phyloP scores from a whole-genome alignment of 1,140 invertebrate genomes.

The Colletes latitarsis region DNA sequence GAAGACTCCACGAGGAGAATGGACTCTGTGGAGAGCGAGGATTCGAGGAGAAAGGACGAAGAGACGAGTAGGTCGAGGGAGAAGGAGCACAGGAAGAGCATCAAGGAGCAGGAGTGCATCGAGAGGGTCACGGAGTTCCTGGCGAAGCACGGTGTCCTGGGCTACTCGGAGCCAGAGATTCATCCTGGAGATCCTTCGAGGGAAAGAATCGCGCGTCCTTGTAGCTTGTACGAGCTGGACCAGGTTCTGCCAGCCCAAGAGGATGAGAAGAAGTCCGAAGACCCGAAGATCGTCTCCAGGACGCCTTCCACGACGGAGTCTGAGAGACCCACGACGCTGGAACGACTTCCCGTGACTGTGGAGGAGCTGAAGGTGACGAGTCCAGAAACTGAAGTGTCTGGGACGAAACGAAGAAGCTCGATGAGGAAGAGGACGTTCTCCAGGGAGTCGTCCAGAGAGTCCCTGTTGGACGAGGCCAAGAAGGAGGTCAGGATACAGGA shows the following conservation, averaged over 20 bases:
- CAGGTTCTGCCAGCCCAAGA: background rate
- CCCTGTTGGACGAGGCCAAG: constrained; percentile 58
- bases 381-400: background rate
- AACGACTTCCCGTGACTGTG: background rate
- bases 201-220: too few relatives aligned
- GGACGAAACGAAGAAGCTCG: constrained; percentile 49
- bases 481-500: constrained; percentile 75
- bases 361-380: constrained; percentile 1
- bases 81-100: constrained; percentile 57
- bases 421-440: constrained; percentile 59
- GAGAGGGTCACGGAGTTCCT: constrained; percentile 65
- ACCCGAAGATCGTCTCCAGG: background rate
- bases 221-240: too few relatives aligned
- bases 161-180: constrained; percentile 2
- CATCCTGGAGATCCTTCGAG: too few relatives aligned
- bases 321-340: background rate
- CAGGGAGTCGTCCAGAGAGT: constrained; percentile 60
- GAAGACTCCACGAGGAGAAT: background rate
- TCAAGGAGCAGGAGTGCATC: constrained; percentile 65
- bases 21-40: background rate
- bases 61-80: constrained; percentile 37
- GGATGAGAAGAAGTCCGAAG: constrained; percentile 4
- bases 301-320: background rate
- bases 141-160: constrained; percentile 53
- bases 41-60: background rate